A percentile compares a stretch with the other conserved stretches of the same genome.
Evolutionary conservation across 2,113 vertebrate species (phyloP).

Genomic region (Forbesichthys papilliferus): DNA sequence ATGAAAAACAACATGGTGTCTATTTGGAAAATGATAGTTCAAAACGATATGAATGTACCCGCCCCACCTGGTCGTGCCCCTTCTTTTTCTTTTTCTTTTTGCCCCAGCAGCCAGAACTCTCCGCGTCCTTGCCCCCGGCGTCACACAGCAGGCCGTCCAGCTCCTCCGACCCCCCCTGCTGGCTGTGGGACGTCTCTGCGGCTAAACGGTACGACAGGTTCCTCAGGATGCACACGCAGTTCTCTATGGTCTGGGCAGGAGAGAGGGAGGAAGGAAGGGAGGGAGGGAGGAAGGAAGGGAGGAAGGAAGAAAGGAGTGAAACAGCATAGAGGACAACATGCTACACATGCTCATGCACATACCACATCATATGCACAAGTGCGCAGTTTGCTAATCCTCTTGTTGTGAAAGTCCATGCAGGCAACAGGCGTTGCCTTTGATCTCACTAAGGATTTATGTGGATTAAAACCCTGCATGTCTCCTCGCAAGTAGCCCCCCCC

Average conservation of each 20-base stretch:
- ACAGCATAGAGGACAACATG: neutral
- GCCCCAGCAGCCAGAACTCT: constrained; percentile 98
- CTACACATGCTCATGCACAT: neutral
- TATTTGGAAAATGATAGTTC: neutral
- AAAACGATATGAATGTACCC: neutral
- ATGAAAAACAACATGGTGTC: neutral
- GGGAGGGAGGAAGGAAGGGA: neutral
- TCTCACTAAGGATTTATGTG: constrained; percentile 63
- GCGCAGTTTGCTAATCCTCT: constrained; percentile 52
- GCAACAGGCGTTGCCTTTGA: constrained; percentile 64
- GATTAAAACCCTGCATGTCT: constrained; percentile 54
- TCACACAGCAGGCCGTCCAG: constrained; percentile 95
- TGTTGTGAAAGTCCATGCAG: constrained; percentile 57
- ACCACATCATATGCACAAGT: neutral
- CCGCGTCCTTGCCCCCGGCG: constrained; percentile 88
- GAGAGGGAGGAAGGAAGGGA: neutral
- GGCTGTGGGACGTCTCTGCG: constrained; percentile 97
- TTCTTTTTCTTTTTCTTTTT: constrained; percentile 99
- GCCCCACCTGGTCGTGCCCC: constrained; percentile 92
- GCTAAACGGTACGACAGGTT: constrained; percentile 98
- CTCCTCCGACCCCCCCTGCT: constrained; percentile 96
- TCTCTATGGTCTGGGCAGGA: constrained; percentile 89
- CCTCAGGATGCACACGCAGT: constrained; percentile 99
- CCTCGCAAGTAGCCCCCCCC: neutral
- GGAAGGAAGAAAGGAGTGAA: neutral